These are phyloP conservation scores for Eristalis arbustorum DNA, from an alignment of 2,888 invertebrate species.

Conservation along the genomic window DNA sequence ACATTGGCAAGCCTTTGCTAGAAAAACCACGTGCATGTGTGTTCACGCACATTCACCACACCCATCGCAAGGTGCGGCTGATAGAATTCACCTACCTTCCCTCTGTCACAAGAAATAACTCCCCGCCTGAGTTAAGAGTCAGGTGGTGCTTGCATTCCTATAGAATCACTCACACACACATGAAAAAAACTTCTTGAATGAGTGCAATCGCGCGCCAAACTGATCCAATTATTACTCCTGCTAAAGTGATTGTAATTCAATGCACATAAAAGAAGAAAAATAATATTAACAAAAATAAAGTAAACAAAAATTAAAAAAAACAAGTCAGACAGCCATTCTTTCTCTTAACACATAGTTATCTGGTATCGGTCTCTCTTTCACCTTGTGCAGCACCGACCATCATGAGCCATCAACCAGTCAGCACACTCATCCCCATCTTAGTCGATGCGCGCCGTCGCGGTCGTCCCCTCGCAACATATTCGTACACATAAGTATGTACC, in stretches of 20 bases:
- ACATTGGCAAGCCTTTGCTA: neutral
- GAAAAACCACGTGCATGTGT: slow-evolving; percentile 9
- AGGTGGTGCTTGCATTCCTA: slow-evolving; percentile 21
- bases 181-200: slow-evolving; percentile 47
- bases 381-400: slow-evolving; percentile 19
- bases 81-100: slow-evolving; percentile 6
- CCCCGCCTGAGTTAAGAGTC: neutral
- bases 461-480: neutral
- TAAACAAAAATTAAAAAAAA: slow-evolving; percentile 39
- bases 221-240: neutral
- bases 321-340: slow-evolving; percentile 42
- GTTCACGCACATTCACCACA: slow-evolving; percentile 35
- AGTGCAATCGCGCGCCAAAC: slow-evolving; percentile 32
- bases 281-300: slow-evolving; percentile 19
- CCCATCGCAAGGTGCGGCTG: slow-evolving; percentile 36
- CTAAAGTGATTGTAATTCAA: slow-evolving; percentile 33
- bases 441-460: slow-evolving; percentile 11
- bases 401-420: slow-evolving; percentile 16
- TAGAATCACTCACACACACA: neutral
- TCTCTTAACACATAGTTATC: slow-evolving; percentile 57
- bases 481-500: neutral
- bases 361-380: slow-evolving; percentile 61
- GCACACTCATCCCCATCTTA: slow-evolving; percentile 50
- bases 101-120: neutral
- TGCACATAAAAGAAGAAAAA: neutral